Evolutionary conservation across 64 coral and sea anemone genomes (phyloP), one percentile per base, ranked within the genome.

Genomic region (Montipora efflorescens): DNA sequence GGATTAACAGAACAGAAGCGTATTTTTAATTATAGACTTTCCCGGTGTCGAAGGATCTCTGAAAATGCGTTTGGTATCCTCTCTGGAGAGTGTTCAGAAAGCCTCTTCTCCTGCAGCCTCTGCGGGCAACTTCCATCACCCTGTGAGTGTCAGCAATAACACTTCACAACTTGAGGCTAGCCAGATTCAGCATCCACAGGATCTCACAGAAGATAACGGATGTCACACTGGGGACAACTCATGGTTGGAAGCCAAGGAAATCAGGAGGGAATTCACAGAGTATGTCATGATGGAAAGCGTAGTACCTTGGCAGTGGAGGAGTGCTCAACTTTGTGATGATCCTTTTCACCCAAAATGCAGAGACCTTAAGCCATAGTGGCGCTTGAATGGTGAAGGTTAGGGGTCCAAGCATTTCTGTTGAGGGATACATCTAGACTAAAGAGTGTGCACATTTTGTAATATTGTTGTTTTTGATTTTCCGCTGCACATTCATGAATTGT

Each of bases 51-150:
- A 74, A 48, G 79, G 80, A 84, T 92, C 43, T 84, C 79, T 47
- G 90, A 92, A 59, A 92, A 92, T 92, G 80, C 51, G 7, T 74
- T 92, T 9, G 90, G 90, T 85, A 92, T 92, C 52, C 25, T 92
- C 47, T 79, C 77, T 79, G 77, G 77, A 79, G 43, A 79, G 77
- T 79, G 77, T 73, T 70, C 16, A 82, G 77, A 58, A 72, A 83
- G 67, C 79, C 80, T 12, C 71, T 85, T 59, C 70, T 74, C 36
- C 77, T 92, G 90, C 50, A 84, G 18, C 90, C 82, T 79, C 46
- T 15, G 45, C 74, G 57, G 28, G 90, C 75, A 58, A 91, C 44
- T 44, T 75, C 61, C n/a, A 78, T 93, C 21, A 85, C 83, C 28
- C 67, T 93, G 68, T 81, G n/a, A n/a, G 25, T 28, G 25, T 28